phyloP scores from a whole-genome alignment of 2,113 vertebrate species.

The Erythrocebus patas region DNA sequence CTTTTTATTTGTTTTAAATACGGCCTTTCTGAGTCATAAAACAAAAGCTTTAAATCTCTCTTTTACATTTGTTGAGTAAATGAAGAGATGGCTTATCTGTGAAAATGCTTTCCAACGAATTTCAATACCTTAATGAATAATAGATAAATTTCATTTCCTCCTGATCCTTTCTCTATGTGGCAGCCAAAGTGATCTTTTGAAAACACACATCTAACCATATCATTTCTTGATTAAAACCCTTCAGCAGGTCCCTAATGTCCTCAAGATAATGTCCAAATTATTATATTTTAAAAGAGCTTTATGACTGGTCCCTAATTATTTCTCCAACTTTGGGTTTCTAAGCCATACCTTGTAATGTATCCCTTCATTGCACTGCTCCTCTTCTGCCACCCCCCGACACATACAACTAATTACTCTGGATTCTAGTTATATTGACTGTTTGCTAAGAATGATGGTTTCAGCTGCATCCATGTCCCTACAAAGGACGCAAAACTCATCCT shows the following conservation, averaged over 20 bases:
- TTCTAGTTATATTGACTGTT: background rate
- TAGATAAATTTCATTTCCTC: slow-evolving; percentile 53
- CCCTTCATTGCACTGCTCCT: background rate
- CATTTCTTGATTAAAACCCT: slow-evolving; percentile 52
- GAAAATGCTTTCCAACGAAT: slow-evolving; percentile 45
- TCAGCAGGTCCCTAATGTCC: background rate
- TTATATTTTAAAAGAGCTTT: background rate
- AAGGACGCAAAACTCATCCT: too few relatives aligned
- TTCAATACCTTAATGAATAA: slow-evolving; percentile 61
- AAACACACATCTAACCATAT: slow-evolving; percentile 54
- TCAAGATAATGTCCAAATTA: slow-evolving; percentile 16
- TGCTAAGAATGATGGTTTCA: too few relatives aligned
- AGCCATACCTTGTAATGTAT: background rate
- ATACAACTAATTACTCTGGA: background rate
- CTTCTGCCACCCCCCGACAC: rapidly evolving
- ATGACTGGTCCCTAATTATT: background rate
- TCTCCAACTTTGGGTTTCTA: background rate
- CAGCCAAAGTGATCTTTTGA: slow-evolving; percentile 33
- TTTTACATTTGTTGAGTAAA: slow-evolving; percentile 36
- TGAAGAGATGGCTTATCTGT: background rate
- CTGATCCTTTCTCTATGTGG: slow-evolving; percentile 26
- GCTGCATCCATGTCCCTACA: too few relatives aligned
- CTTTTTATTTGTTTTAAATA: slow-evolving; percentile 8
- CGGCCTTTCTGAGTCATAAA: background rate
- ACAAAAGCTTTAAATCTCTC: background rate